Conservation (phyloP, 2,888 invertebrate species). For the Seladonia tumulorum region DNA sequence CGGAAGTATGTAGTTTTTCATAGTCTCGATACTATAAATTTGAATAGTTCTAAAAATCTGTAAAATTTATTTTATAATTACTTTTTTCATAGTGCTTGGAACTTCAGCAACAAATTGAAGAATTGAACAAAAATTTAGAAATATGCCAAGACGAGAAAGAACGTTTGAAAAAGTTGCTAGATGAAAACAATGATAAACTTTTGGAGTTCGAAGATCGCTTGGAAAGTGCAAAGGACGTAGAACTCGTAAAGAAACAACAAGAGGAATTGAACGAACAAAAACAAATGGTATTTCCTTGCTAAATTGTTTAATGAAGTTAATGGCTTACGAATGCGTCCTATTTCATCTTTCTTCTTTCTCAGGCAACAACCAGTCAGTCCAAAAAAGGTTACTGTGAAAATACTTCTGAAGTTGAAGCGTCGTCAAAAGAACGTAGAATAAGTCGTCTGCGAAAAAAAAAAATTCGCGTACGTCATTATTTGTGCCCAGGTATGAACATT, state of each 20-base stretch:
- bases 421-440: slow-evolving; percentile 42
- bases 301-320: neutral
- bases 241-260: slow-evolving; percentile 72
- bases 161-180: no score
- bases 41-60: no score
- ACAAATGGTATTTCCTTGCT: slow-evolving; percentile 65
- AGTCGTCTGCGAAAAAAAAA: slow-evolving; percentile 47
- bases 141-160: no score
- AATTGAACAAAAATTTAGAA: no score
- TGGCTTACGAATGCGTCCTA: neutral
- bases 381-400: slow-evolving; percentile 56
- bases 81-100: no score
- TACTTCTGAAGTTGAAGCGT: slow-evolving; percentile 67
- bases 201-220: slow-evolving; percentile 57
- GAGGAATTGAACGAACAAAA: slow-evolving; percentile 74
- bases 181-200: slow-evolving; percentile 52
- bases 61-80: no score
- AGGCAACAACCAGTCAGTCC: slow-evolving; percentile 19
- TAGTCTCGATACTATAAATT: no score
- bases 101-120: no score
- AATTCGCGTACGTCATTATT: slow-evolving; percentile 26
- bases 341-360: slow-evolving; percentile 2
- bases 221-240: slow-evolving; percentile 49
- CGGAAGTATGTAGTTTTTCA: no score
- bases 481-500: no score